These are phyloP conservation scores for Stegostoma tigrinum DNA, from an alignment of 2,113 vertebrate species.

Conservation along the genomic window DNA sequence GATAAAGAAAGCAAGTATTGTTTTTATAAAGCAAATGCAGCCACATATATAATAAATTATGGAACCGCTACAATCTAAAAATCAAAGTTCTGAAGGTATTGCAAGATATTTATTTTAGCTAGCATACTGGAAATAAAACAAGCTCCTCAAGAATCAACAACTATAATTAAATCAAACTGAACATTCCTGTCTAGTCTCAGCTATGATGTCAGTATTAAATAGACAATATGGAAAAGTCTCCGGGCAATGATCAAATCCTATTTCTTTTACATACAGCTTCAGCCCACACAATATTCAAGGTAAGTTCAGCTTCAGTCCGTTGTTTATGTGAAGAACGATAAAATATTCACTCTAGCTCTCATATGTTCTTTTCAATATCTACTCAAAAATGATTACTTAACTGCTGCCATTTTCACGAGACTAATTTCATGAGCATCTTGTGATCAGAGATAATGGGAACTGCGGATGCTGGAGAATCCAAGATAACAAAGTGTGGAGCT, in stretches of 20 bases:
- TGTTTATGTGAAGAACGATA: not conserved
- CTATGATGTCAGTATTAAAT: not conserved
- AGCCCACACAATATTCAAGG: not conserved
- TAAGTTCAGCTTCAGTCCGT: not conserved
- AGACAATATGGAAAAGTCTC: not conserved
- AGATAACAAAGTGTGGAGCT: too few relatives aligned
- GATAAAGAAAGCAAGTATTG: not conserved
- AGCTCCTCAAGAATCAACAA: not conserved
- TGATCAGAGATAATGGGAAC: too few relatives aligned
- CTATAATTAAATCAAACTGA: not conserved
- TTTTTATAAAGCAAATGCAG: not conserved
- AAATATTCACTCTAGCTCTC: not conserved
- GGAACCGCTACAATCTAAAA: not conserved
- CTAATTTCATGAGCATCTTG: not conserved
- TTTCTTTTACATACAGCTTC: not conserved
- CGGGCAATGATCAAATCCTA: not conserved
- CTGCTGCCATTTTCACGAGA: not conserved
- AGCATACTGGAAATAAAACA: not conserved
- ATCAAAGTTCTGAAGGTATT: not conserved
- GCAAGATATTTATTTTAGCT: not conserved
- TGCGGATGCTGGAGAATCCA: too few relatives aligned
- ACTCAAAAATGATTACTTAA: not conserved
- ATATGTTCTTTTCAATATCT: not conserved
- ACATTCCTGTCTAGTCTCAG: constrained; percentile 5
- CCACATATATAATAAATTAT: not conserved